phyloP scores from a whole-genome alignment of 2,797 vertebrate species.

The Pelobates cultripes region DNA sequence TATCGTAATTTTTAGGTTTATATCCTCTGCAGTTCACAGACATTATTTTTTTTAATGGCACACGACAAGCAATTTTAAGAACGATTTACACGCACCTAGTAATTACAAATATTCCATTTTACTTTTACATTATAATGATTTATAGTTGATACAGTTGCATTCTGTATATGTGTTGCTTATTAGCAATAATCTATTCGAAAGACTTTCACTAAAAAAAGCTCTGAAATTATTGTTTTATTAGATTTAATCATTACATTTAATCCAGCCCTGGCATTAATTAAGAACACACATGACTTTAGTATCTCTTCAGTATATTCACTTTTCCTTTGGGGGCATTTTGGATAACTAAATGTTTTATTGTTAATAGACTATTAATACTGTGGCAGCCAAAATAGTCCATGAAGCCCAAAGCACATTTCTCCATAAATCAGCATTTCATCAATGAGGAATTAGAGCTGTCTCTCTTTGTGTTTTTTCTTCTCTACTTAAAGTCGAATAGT shows the following conservation, averaged over 20 bases:
- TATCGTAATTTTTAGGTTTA: conserved; percentile 17
- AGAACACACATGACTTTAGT: not conserved
- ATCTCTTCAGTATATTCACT: not conserved
- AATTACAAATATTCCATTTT: conserved; percentile 16
- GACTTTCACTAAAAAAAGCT: not conserved
- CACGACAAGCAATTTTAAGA: not conserved
- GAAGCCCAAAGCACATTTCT: not conserved
- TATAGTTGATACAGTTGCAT: not conserved
- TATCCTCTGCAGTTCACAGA: not conserved
- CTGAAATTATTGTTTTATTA: not conserved
- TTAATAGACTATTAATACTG: not conserved
- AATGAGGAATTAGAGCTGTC: too few species aligned
- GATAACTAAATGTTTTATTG: not conserved
- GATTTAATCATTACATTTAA: not conserved
- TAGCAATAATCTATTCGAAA: not conserved
- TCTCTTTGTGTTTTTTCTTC: too few species aligned
- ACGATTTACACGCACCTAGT: conserved; percentile 13
- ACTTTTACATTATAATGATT: conserved; percentile 15
- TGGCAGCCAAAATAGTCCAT: not conserved
- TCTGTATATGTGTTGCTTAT: conserved; percentile 1
- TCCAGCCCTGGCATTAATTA: not conserved
- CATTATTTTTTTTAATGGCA: not conserved
- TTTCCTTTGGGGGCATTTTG: not conserved
- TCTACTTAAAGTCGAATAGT: too few species aligned
- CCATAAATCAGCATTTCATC: too few species aligned